A percentile compares a stretch with the other conserved stretches of the same genome.
These are phyloP conservation scores for Lacerta bilineata DNA, from an alignment of 2,797 vertebrate genomes.

Conservation along the genomic window DNA sequence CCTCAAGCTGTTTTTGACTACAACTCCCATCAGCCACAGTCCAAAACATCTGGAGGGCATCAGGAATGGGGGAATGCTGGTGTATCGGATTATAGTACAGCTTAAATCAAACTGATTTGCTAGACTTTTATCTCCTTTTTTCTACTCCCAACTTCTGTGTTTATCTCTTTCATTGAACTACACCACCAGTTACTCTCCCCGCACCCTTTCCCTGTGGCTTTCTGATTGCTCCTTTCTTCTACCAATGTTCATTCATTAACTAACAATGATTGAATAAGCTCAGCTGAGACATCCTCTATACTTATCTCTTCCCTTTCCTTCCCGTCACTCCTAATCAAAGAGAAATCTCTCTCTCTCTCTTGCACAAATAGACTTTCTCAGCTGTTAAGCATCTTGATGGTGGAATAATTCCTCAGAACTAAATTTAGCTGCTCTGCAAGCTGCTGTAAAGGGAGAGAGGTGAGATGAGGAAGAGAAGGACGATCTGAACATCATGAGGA, in stretches of 20 bases:
- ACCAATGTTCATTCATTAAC: not conserved
- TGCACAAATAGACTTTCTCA: not conserved
- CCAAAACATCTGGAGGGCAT: too few relatives aligned
- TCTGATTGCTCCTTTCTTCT: not conserved
- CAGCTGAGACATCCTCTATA: not conserved
- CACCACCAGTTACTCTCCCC: not conserved
- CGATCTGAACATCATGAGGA: not conserved
- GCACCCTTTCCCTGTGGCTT: not conserved
- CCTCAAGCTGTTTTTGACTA: too few relatives aligned
- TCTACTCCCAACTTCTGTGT: not conserved
- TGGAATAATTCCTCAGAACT: not conserved
- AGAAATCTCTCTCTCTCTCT: not conserved
- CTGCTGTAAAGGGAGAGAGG: not conserved
- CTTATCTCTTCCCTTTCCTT: not conserved
- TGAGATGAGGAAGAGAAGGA: not conserved
- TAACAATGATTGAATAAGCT: not conserved
- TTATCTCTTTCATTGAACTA: not conserved
- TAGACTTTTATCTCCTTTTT: not conserved
- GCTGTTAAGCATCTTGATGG: not conserved
- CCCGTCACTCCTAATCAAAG: slow-evolving; percentile 8
- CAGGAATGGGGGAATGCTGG: too few relatives aligned
- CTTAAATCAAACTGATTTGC: too few relatives aligned
- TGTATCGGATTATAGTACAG: too few relatives aligned
- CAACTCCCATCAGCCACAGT: too few relatives aligned
- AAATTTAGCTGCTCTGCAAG: not conserved